Base-by-base conservation (phyloP, 2,888 invertebrate genomes). In the Tortricodes alternella region DNA sequence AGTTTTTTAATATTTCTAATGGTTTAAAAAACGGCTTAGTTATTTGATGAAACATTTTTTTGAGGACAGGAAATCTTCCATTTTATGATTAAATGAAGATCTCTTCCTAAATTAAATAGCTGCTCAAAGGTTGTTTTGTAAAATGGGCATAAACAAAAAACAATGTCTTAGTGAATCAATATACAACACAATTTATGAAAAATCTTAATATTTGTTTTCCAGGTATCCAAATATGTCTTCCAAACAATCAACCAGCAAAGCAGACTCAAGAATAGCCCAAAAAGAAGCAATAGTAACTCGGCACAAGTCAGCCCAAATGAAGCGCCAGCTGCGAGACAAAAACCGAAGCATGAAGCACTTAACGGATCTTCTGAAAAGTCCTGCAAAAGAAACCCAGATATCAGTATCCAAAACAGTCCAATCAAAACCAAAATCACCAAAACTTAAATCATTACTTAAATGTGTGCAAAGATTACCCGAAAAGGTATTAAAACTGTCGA, bases 201-300 rank as follows among this genome's bases (percentile, higher is more conserved):
- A 29, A 11, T 2, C 5, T 11, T 4, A 5, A n/a, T 29, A n/a
- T 29, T 29, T n/a, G n/a, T 51, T 16, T 46, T 46, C 1, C 21
- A 53, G 53, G 9, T 9, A 7, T 19, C 19, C 7, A 13, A 67
- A 41, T 35, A 71, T 73, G 71, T 67, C 68, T 8, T 51, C 62
- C 2, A 65, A 60, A 56, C 44, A 23, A 11, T 52, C 60, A n/a
- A 23, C 46, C 5, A 52, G 48, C 41, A 50, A 62, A 46, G 8
- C 59, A 56, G 8, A 63, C 19, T 61, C 67, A 1, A 53, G 68
- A 32, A 63, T 70, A 11, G 65, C 73, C 35, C 62, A 68, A 1
- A 67, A 64, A 9, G 78, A 76, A 38, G 64, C 71, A 24, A 73
- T 83, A 2, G 58, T 80, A 2, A 83, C 83, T 0, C 66, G 83